These are phyloP conservation scores for Poecile atricapillus DNA, from an alignment of 2,113 vertebrate species.

Conservation along the genomic window DNA sequence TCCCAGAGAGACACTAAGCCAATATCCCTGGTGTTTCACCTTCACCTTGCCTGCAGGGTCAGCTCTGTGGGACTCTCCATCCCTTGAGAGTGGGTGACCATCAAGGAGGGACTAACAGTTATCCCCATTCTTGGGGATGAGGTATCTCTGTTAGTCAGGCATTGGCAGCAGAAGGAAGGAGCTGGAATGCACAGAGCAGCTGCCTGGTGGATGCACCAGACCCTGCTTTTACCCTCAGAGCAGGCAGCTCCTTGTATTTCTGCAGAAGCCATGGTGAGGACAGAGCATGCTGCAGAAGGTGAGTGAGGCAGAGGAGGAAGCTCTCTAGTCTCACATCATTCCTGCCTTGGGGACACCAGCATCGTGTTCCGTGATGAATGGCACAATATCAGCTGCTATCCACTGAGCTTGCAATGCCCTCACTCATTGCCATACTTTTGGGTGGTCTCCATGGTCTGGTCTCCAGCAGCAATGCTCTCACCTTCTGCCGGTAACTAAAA, in stretches of 20 bases:
- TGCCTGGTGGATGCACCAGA: neutral
- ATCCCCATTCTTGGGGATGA: neutral
- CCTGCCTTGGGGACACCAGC: neutral
- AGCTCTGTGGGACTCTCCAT: neutral
- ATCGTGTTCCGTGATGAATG: accelerated
- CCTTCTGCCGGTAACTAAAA: neutral
- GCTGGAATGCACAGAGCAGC: neutral
- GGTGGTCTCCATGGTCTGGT: neutral
- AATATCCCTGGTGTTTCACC: neutral
- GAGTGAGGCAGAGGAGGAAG: neutral
- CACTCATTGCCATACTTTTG: accelerated
- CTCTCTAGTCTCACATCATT: neutral
- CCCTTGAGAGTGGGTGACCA: neutral
- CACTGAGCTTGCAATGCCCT: neutral
- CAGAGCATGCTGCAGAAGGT: neutral
- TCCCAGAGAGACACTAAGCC: neutral
- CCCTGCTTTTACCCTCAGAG: neutral
- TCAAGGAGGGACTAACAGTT: neutral
- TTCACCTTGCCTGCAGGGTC: neutral
- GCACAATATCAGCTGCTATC: accelerated
- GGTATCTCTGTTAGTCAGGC: neutral
- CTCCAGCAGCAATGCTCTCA: neutral
- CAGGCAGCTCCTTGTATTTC: neutral
- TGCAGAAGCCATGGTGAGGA: neutral
- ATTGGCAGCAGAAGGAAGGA: neutral